phyloP scores from a whole-genome alignment of 1,140 invertebrate species.

The Nasonia giraulti region DNA sequence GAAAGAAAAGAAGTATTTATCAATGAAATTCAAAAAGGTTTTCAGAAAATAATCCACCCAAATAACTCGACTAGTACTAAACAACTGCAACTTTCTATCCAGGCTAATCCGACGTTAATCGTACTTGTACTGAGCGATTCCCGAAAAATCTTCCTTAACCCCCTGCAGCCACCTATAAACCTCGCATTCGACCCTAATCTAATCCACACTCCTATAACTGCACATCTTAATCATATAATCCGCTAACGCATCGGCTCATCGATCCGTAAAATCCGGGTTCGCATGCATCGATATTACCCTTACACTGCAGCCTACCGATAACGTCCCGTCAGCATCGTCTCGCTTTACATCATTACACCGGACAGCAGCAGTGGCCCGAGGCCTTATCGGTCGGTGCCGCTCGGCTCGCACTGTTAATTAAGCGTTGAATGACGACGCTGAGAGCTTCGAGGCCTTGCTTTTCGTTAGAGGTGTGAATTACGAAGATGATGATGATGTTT shows the following conservation, averaged over 20 bases:
- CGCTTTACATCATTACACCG: constrained; percentile 6
- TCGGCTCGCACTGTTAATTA: background rate
- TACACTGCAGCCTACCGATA: background rate
- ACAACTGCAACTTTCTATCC: too few relatives aligned
- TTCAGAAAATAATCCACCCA: too few relatives aligned
- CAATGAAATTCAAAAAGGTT: background rate
- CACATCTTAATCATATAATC: background rate
- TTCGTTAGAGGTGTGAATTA: background rate
- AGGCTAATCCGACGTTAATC: too few relatives aligned
- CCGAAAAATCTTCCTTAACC: background rate
- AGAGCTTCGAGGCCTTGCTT: background rate
- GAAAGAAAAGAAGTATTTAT: background rate
- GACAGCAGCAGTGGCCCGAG: background rate
- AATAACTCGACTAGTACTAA: too few relatives aligned
- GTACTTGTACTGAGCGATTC: too few relatives aligned
- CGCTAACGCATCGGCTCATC: background rate
- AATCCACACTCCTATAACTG: background rate
- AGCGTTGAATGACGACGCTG: background rate
- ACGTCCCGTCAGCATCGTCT: background rate
- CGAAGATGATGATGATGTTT: too few relatives aligned
- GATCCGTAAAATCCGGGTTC: background rate
- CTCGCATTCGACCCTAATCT: background rate
- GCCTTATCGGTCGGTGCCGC: background rate
- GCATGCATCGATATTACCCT: background rate
- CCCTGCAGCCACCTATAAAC: background rate